Conservation (phyloP, 2,797 vertebrate species). For the Sebastes cheni region DNA sequence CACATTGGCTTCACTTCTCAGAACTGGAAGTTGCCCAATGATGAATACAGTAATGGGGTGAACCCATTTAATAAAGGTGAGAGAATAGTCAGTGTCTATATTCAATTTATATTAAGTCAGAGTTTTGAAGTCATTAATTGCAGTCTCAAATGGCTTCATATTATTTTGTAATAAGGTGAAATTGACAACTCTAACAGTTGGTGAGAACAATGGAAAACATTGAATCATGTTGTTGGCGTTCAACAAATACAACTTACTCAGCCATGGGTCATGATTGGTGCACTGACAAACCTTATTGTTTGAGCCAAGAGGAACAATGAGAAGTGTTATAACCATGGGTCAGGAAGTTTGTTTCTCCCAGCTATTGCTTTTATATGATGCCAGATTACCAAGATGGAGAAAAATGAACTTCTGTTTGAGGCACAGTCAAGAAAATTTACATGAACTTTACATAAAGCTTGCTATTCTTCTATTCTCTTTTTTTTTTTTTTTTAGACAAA, state of each 20-base stretch:
- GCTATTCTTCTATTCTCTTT: neutral
- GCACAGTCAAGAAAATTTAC: neutral
- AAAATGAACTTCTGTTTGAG: neutral
- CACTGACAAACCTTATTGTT: neutral
- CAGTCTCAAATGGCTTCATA: neutral
- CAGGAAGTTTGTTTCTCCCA: neutral
- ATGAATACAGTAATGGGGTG: neutral
- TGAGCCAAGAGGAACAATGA: neutral
- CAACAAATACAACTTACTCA: neutral
- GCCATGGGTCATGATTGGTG: too few relatives aligned
- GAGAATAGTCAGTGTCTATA: neutral
- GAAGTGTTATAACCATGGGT: neutral
- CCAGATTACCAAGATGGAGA: neutral
- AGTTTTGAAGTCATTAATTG: neutral
- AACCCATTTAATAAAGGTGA: neutral
- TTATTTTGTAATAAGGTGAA: neutral
- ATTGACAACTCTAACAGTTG: neutral
- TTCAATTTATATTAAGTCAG: neutral
- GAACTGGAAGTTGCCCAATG: too few relatives aligned
- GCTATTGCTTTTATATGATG: neutral
- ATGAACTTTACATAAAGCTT: neutral
- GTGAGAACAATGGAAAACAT: neutral
- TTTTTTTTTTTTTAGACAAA: neutral
- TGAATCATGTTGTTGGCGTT: neutral
- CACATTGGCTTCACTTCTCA: too few relatives aligned